Conservation (phyloP, 2,113 vertebrate genomes). For the Carassius auratus region DNA sequence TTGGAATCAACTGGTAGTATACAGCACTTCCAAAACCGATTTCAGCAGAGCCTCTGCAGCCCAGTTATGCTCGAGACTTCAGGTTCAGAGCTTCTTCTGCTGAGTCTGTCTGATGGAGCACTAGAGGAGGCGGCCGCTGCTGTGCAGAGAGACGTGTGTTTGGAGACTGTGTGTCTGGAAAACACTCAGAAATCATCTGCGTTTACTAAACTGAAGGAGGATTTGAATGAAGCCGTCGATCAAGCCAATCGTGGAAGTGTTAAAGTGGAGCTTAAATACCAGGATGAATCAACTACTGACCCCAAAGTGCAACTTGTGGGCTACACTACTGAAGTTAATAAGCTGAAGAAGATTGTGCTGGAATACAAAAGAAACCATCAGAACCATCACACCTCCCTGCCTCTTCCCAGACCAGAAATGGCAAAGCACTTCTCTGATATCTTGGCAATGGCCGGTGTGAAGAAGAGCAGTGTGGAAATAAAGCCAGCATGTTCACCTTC, state of each 20-base stretch:
- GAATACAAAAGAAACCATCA: slow-evolving; percentile 61
- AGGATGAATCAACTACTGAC: neutral
- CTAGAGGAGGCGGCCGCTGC: slow-evolving; percentile 61
- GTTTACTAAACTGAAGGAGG: slow-evolving; percentile 57
- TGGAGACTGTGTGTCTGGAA: slow-evolving; percentile 51
- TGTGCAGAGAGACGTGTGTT: slow-evolving; percentile 56
- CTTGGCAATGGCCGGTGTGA: slow-evolving; percentile 51
- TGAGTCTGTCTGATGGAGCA: slow-evolving; percentile 61
- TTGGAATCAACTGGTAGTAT: slow-evolving; percentile 50
- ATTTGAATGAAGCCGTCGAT: slow-evolving; percentile 43
- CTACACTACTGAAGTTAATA: slow-evolving; percentile 58
- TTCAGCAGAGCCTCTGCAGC: slow-evolving; percentile 59
- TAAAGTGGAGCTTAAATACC: slow-evolving; percentile 60
- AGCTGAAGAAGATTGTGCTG: slow-evolving; percentile 57
- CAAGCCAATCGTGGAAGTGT: slow-evolving; percentile 42
- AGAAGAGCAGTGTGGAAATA: slow-evolving; percentile 45
- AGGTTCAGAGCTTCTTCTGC: slow-evolving; percentile 58
- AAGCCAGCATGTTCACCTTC: slow-evolving; percentile 16
- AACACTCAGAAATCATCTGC: slow-evolving; percentile 39
- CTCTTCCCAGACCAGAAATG: slow-evolving; percentile 55
- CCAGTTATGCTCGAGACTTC: slow-evolving; percentile 60
- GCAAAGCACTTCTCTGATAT: slow-evolving; percentile 60
- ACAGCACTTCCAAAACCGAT: slow-evolving; percentile 58
- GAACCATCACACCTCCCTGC: slow-evolving; percentile 42
- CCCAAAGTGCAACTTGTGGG: slow-evolving; percentile 61